Evolutionary conservation across 1,140 invertebrate genomes (phyloP).

Genomic region (Prorops nasuta): DNA sequence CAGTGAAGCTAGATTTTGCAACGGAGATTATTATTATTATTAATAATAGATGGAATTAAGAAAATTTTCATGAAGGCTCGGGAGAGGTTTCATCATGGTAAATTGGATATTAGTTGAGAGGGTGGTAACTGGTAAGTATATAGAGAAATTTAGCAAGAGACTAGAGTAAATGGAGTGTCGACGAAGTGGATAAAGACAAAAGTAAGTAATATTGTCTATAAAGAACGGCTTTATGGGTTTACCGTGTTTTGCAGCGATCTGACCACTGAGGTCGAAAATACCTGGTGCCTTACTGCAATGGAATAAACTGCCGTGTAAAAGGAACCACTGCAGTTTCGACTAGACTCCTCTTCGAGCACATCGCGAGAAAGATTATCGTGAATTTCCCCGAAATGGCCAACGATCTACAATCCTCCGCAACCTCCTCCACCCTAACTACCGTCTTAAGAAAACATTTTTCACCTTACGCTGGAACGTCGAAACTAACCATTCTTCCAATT

Average conservation of each 20-base stretch:
- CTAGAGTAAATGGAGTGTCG: too few relatives aligned
- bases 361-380: conserved; percentile 13
- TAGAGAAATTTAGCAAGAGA: too few relatives aligned
- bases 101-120: too few relatives aligned
- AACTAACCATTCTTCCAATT: too few relatives aligned
- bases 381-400: conserved; percentile 7
- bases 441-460: conserved; percentile 10
- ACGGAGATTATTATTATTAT: too few relatives aligned
- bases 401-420: conserved; percentile 8
- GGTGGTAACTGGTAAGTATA: too few relatives aligned
- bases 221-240: neutral
- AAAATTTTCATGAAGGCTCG: too few relatives aligned
- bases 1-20: too few relatives aligned
- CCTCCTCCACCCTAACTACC: neutral
- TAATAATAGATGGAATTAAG: too few relatives aligned
- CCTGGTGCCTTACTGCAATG: neutral
- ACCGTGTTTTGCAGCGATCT: neutral
- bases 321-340: neutral
- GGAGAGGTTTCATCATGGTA: too few relatives aligned
- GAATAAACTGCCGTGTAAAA: conserved; percentile 5
- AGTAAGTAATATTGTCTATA: conserved; percentile 1
- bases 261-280: neutral
- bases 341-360: neutral
- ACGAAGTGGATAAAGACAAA: too few relatives aligned
- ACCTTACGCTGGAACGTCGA: too few relatives aligned